phyloP scores from a whole-genome alignment of 2,888 invertebrate genomes.

The Calephelis perditalis region DNA sequence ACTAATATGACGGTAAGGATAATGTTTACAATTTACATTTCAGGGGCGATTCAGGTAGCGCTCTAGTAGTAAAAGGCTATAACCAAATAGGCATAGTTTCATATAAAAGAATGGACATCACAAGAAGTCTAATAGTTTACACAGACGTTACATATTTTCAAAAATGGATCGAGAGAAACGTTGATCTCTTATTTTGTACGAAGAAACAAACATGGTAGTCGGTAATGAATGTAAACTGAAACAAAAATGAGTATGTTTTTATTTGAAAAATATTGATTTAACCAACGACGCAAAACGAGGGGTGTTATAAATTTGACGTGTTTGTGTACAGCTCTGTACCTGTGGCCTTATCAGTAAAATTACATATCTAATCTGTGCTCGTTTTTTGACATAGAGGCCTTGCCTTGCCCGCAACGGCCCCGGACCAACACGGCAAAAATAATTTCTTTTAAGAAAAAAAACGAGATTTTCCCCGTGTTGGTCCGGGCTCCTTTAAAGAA shows the following conservation, averaged over 20 bases:
- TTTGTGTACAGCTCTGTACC: no score
- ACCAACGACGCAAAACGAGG: background rate
- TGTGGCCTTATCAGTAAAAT: no score
- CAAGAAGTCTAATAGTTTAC: constrained; percentile 36
- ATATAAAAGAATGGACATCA: constrained; percentile 30
- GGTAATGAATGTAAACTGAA: background rate
- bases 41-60: constrained; percentile 51
- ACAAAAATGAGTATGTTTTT: background rate
- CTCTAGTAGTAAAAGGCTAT: constrained; percentile 36
- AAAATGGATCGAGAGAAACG: constrained; percentile 29
- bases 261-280: background rate
- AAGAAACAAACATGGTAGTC: constrained; percentile 13
- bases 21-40: constrained; percentile 16
- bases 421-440: no score
- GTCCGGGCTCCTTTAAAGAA: no score
- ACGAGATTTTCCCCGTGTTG: no score
- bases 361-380: no score
- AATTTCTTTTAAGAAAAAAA: no score
- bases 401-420: background rate
- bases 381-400: no score
- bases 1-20: no score
- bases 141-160: constrained; percentile 36
- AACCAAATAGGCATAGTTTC: constrained; percentile 48
- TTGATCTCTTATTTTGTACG: constrained; percentile 23
- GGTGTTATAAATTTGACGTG: no score